Conservation (phyloP, 2,797 vertebrate species). For the Falco columbarius region DNA sequence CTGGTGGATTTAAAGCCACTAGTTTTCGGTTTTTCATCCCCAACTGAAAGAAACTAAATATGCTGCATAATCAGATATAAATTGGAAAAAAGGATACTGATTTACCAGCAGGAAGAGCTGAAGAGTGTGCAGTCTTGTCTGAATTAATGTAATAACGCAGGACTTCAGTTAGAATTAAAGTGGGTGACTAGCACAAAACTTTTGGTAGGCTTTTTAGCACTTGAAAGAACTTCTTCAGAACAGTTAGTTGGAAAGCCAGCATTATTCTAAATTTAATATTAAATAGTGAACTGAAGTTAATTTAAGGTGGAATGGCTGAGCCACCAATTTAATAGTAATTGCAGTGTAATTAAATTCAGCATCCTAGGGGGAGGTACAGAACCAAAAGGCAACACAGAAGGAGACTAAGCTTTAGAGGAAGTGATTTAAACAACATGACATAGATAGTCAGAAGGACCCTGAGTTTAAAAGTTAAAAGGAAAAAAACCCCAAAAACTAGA, state of each 20-base stretch:
- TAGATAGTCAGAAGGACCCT: not conserved
- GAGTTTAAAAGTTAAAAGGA: not conserved
- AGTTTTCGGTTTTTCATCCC: not conserved
- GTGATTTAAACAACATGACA: not conserved
- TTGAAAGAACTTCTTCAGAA: not conserved
- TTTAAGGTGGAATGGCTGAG: not conserved
- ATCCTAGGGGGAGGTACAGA: not conserved
- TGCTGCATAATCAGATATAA: not conserved
- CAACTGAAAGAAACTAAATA: not conserved
- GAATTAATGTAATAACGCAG: not conserved
- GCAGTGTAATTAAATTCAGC: constrained; percentile 17
- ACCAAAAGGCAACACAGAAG: not conserved
- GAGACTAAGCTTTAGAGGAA: not conserved
- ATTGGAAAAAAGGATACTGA: not conserved
- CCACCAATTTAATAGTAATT: not conserved
- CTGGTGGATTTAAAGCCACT: not conserved
- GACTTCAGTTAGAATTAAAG: not conserved
- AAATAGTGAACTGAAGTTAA: not conserved
- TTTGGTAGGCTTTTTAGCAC: not conserved
- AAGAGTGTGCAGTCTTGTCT: not conserved
- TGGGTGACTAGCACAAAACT: not conserved
- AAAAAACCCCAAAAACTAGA: not conserved
- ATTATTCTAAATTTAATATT: constrained; percentile 12
- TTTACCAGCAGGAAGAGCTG: not conserved
- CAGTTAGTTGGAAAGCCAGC: not conserved